phyloP scores from a whole-genome alignment of 2,113 vertebrate genomes.

The Leiothrix lutea region DNA sequence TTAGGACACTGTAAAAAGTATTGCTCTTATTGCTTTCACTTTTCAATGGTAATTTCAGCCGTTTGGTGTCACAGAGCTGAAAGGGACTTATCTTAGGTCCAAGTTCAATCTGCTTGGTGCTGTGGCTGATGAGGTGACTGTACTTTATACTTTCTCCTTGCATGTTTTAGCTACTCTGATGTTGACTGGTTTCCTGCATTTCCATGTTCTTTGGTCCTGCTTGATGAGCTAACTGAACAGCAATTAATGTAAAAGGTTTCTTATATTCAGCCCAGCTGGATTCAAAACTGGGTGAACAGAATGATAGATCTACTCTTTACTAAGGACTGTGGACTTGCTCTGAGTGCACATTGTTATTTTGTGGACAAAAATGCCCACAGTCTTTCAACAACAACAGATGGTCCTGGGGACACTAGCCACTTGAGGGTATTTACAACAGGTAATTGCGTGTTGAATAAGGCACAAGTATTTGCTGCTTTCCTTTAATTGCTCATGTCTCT shows the following conservation, averaged over 20 bases:
- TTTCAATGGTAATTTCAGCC: not conserved
- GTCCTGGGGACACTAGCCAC: not conserved
- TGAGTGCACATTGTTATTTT: not conserved
- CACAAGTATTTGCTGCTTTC: not conserved
- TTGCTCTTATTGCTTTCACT: not conserved
- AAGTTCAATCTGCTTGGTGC: not conserved
- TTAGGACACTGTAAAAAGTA: not conserved
- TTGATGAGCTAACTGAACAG: not conserved
- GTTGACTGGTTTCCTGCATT: not conserved
- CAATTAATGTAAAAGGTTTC: not conserved
- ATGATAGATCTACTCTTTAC: not conserved
- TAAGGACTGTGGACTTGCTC: not conserved
- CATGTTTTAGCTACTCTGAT: not conserved
- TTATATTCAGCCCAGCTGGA: not conserved
- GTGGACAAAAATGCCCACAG: not conserved
- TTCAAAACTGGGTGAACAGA: not conserved
- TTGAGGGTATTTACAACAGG: not conserved
- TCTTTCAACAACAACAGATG: not conserved
- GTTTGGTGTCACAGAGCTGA: not conserved
- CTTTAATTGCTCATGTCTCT: not conserved
- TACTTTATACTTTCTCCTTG: not conserved
- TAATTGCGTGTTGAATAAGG: not conserved
- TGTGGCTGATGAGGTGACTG: not conserved
- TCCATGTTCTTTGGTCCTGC: not conserved
- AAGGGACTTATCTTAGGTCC: not conserved